Evolutionary conservation across 2,797 vertebrate species (phyloP).

Genomic region (Hippoglossus hippoglossus): DNA sequence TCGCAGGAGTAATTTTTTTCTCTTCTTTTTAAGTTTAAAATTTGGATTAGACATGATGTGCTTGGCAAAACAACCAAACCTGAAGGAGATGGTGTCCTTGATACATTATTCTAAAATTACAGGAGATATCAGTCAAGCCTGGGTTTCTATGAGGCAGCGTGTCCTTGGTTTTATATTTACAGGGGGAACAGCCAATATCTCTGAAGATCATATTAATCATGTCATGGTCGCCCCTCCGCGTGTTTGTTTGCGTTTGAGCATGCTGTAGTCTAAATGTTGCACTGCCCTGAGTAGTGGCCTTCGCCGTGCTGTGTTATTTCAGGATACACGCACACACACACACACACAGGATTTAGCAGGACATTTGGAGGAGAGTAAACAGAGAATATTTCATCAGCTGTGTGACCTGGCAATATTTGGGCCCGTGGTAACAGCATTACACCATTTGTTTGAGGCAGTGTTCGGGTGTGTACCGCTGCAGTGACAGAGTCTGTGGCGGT

Average conservation of each 20-base stretch:
- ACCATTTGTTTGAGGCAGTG: conserved; percentile 70
- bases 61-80: conserved; percentile 35
- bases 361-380: conserved; percentile 81
- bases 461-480: conserved; percentile 28
- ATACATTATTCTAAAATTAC: conserved; percentile 55
- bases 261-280: conserved; percentile 54
- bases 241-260: conserved; percentile 46
- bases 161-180: conserved; percentile 65
- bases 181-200: conserved; percentile 51
- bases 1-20: too few species aligned
- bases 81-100: conserved; percentile 44
- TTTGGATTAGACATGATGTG: conserved; percentile 25
- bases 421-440: conserved; percentile 71
- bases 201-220: conserved; percentile 55
- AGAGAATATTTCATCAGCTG: conserved; percentile 83
- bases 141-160: conserved; percentile 38
- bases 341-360: conserved; percentile 68
- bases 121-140: conserved; percentile 46
- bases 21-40: conserved; percentile 10
- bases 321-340: conserved; percentile 50
- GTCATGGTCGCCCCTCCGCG: conserved; percentile 12
- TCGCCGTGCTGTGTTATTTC: conserved; percentile 56
- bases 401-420: conserved; percentile 76
- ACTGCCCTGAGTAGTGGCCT: conserved; percentile 51
- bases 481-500: conserved; percentile 48